A percentile compares a stretch with the other conserved stretches of the same genome.
Evolutionary conservation across 37 sponge, comb jelly and placozoan species (phyloP).

Genomic region (Amphimedon queenslandica): DNA sequence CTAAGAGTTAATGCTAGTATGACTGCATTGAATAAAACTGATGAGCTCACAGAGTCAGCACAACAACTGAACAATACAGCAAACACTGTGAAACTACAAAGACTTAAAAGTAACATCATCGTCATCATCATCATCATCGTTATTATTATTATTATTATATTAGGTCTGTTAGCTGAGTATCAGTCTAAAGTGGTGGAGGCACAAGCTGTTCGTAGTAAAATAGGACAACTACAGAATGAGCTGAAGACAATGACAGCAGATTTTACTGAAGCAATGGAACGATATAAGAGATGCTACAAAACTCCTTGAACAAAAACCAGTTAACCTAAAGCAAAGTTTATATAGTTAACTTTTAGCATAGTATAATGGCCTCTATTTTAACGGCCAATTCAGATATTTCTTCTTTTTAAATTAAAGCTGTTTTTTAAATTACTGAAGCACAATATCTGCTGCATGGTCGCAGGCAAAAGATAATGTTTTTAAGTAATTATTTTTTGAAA

Average conservation of each 20-base stretch:
- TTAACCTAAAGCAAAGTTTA: slow-evolving; percentile 19
- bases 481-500: too few relatives aligned
- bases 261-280: slow-evolving; percentile 21
- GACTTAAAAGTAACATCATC: slow-evolving; percentile 16
- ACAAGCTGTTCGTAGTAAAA: not conserved
- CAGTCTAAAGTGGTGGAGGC: not conserved
- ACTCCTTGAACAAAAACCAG: slow-evolving; percentile 33
- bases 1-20: too few relatives aligned
- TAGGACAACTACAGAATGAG: not conserved
- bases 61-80: slow-evolving; percentile 2
- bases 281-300: slow-evolving; percentile 37
- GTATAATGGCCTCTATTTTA: too few relatives aligned
- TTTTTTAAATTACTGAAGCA: too few relatives aligned
- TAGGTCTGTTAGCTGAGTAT: slow-evolving; percentile 17
- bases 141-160: too few relatives aligned
- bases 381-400: too few relatives aligned
- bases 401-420: too few relatives aligned
- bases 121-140: not conserved
- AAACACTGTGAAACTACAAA: not conserved
- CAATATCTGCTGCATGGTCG: too few relatives aligned
- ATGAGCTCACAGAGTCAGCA: too few relatives aligned
- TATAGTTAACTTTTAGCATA: too few relatives aligned
- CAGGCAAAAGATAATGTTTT: too few relatives aligned
- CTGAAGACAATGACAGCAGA: slow-evolving; percentile 13
- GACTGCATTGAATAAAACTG: too few relatives aligned